These are phyloP conservation scores for human (Homo sapiens) DNA, from an alignment of 2,113 vertebrate genomes.

Conservation along the genomic window GRCh38 chr1:246839001-246839500, in stretches of 20 bases:
- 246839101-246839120: background rate
- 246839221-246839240: background rate
- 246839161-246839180: background rate
- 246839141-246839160: background rate
- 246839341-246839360: constrained; percentile 63
- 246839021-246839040: background rate
- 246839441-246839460: constrained; percentile 63
- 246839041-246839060: background rate
- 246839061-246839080: background rate
- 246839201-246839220: background rate
- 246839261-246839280: background rate
- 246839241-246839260: background rate
- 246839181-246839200: background rate
- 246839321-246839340: constrained; percentile 63
- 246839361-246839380: constrained; percentile 55
- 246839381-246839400: constrained; percentile 68
- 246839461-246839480: constrained; percentile 62
- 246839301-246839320: constrained; percentile 55
- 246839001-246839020: background rate
- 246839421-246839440: constrained; percentile 74
- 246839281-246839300: constrained; percentile 19
- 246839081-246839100: background rate
- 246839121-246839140: background rate
- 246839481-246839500: constrained; percentile 46
- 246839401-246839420: constrained; percentile 74